phyloP scores from a whole-genome alignment of 1,140 invertebrate species.

The Rhynchophorus ferrugineus region DNA sequence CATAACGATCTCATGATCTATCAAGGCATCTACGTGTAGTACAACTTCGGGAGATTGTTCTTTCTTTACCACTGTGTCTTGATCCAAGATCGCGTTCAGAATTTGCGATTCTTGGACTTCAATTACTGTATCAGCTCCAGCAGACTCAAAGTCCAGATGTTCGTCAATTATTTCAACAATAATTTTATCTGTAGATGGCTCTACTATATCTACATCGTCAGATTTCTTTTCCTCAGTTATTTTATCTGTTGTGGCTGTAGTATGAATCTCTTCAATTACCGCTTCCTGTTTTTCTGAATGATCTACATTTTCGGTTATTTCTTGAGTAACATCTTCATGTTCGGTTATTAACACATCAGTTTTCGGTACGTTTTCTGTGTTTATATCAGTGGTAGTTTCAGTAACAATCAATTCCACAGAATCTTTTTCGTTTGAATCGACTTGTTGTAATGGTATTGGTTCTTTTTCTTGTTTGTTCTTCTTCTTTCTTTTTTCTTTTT shows the following conservation, averaged over 20 bases:
- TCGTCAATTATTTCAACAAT: constrained; percentile 5
- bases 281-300: too few species aligned
- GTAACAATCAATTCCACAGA: too few species aligned
- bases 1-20: background rate
- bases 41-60: background rate
- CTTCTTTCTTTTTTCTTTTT: too few species aligned
- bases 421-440: too few species aligned
- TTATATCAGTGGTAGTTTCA: too few species aligned
- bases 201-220: background rate
- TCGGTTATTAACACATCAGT: too few species aligned
- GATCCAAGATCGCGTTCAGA: constrained; percentile 2
- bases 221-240: background rate
- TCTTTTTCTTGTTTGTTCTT: too few species aligned
- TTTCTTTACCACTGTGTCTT: constrained; percentile 5
- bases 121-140: background rate
- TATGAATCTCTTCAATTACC: too few species aligned
- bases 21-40: constrained; percentile 3
- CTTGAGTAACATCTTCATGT: too few species aligned
- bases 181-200: background rate
- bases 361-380: too few species aligned
- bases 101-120: background rate
- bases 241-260: background rate
- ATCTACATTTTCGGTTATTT: too few species aligned
- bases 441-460: too few species aligned
- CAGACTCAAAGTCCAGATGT: background rate